phyloP scores from a whole-genome alignment of 2,113 vertebrate species.

The Melanocharis versteri region DNA sequence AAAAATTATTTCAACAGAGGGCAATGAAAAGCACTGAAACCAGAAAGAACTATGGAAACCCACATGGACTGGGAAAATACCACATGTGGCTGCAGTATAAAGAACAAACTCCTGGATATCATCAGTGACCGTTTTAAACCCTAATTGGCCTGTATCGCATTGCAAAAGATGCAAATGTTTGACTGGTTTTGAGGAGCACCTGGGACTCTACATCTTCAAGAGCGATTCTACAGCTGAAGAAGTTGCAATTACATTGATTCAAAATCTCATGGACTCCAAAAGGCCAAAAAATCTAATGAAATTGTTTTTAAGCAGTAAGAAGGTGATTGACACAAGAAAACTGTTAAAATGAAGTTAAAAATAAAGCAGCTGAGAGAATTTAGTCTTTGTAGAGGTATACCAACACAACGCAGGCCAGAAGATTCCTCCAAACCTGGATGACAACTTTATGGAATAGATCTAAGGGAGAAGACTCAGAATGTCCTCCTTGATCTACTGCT shows the following conservation, averaged over 20 bases:
- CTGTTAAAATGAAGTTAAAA: background rate
- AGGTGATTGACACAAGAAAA: background rate
- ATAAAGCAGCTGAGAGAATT: background rate
- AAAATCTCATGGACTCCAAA: background rate
- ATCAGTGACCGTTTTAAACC: background rate
- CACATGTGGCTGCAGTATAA: background rate
- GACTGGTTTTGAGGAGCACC: background rate
- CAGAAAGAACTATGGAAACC: background rate
- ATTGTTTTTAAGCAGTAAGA: background rate
- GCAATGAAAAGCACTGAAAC: background rate
- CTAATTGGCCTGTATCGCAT: background rate
- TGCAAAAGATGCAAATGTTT: background rate
- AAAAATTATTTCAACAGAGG: background rate
- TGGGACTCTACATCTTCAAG: background rate
- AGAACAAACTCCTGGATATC: background rate
- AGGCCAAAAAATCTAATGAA: fast-evolving
- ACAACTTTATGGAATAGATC: background rate
- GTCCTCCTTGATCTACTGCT: background rate
- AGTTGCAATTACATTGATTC: background rate
- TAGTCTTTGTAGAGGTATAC: background rate
- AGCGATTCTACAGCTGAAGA: background rate
- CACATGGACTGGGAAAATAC: background rate
- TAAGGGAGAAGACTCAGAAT: fast-evolving
- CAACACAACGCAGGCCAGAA: background rate
- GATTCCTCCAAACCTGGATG: background rate